phyloP scores from a whole-genome alignment of 2,888 invertebrate genomes.

The Plemyria rubiginata region DNA sequence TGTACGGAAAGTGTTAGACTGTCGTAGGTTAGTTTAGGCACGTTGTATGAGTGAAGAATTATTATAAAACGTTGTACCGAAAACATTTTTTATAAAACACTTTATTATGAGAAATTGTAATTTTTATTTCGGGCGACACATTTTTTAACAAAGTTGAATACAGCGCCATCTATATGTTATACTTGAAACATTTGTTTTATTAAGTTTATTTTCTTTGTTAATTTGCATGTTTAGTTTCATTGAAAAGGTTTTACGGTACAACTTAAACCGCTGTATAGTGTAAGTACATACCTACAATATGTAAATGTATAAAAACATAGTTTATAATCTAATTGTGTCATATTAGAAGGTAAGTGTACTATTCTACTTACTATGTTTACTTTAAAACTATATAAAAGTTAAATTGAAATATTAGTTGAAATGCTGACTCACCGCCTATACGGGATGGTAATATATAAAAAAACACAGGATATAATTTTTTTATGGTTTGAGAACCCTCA shows the following conservation, averaged over 20 bases:
- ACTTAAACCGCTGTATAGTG: slow-evolving; percentile 72
- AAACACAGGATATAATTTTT: slow-evolving; percentile 56
- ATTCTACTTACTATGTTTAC: slow-evolving; percentile 82
- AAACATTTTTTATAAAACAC: slow-evolving; percentile 48
- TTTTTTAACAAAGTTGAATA: slow-evolving; percentile 35
- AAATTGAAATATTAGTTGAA: slow-evolving; percentile 73
- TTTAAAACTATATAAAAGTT: slow-evolving; percentile 75
- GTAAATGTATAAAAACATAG: slow-evolving; percentile 81
- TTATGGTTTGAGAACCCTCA: slow-evolving; percentile 58
- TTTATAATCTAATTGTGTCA: slow-evolving; percentile 82
- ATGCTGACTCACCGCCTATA: slow-evolving; percentile 54
- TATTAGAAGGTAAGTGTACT: slow-evolving; percentile 81
- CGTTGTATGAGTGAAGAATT: slow-evolving; percentile 73
- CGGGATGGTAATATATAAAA: slow-evolving; percentile 19
- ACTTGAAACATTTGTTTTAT: slow-evolving; percentile 23
- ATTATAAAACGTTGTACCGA: slow-evolving; percentile 57
- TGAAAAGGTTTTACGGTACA: slow-evolving; percentile 59
- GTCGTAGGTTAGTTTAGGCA: slow-evolving; percentile 79
- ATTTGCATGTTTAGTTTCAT: slow-evolving; percentile 35
- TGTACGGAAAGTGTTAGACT: slow-evolving; percentile 83
- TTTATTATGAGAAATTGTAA: slow-evolving; percentile 18
- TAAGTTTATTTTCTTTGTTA: slow-evolving; percentile 24
- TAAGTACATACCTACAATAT: slow-evolving; percentile 75
- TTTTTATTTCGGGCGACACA: slow-evolving; percentile 31
- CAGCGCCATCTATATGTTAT: slow-evolving; percentile 42